Evolutionary conservation across 2,113 vertebrate species (phyloP), one percentile per base, ranked within the genome.

Genomic region (Chamaea fasciata): DNA sequence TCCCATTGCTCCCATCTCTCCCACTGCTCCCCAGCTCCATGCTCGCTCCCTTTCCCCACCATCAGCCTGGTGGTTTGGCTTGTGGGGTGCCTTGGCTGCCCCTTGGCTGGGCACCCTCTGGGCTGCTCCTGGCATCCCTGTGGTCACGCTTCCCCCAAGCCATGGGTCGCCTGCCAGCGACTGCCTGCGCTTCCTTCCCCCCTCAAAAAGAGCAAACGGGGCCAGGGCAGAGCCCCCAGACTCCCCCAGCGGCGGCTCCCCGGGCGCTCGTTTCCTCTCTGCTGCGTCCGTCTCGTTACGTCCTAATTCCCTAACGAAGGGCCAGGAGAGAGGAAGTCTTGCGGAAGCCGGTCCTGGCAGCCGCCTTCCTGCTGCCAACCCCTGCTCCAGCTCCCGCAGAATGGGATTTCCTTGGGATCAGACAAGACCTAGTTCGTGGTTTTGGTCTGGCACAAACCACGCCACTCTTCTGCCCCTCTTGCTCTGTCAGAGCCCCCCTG

Each of bases 271-370:
- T 81, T 96, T 96, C 91, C 96, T 78, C 94, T 92, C 91, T 3
- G 13, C 91, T 95, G 93, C 73, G 0, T 23, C 77, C 4, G 4
- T 13, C 64, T 96, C 30, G 6, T 95, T 92, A 55, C 9, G 64
- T 95, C 73, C 95, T 49, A 75, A 78, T 96, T 96, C 91, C 77
- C 89, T 96, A 81, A 94, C 42, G 93, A 89, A 92, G 80, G 87
- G 87, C 93, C 87, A 50, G 6, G 77, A 19, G 73, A 95, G 96
- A 75, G 95, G 93, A 96, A 96, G 95, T 74, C 89, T 95, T 92
- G 91, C 50, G 90, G 96, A 94, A 96, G 93, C 91, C 42, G 0
- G 1, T 83, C 64, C 93, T 89, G 91, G 93, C 89, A 95, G 90
- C 76, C 15, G 75, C 4, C 53, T 84, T 94, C 91, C 93, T 89